A percentile compares a stretch with the other conserved stretches of the same genome.
Evolutionary conservation across 2,888 invertebrate species (phyloP).

Genomic region (Exephanes ischioxanthus): DNA sequence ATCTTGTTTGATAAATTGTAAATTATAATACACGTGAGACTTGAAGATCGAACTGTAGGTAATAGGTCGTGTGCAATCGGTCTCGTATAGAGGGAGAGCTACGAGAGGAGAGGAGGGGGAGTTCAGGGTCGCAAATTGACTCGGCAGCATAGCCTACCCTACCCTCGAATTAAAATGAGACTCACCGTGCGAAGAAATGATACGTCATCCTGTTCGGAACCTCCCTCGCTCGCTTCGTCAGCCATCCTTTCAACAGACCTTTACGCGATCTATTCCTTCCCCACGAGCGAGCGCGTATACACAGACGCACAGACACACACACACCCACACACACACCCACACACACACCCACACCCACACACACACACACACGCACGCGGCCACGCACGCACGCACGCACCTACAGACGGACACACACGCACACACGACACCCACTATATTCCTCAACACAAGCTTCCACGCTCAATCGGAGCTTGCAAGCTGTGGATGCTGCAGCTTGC

Average conservation of each 20-base stretch:
- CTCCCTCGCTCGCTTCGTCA: conserved; percentile 93
- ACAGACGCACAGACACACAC: background rate
- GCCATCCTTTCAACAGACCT: conserved; percentile 88
- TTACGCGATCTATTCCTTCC: conserved; percentile 23
- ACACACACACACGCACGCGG: background rate
- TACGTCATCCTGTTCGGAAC: conserved; percentile 99
- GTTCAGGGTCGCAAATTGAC: conserved; percentile 14
- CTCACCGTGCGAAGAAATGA: conserved; percentile 99
- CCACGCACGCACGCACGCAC: conserved; percentile 42
- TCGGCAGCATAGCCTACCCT: background rate
- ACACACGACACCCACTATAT: conserved; percentile 8
- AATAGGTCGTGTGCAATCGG: background rate
- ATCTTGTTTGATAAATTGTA: background rate
- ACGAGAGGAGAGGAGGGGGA: background rate
- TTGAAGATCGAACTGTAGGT: background rate
- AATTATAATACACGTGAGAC: too few relatives aligned
- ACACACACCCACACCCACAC: background rate
- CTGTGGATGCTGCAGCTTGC: conserved; percentile 57
- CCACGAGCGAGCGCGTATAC: background rate
- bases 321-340: conserved; percentile 33
- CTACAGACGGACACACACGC: background rate
- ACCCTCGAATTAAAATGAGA: conserved; percentile 71
- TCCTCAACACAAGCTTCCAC: conserved; percentile 8
- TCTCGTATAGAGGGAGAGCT: too few relatives aligned
- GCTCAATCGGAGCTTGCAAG: conserved; percentile 42